A percentile compares a stretch with the other conserved stretches of the same genome.
phyloP scores from a whole-genome alignment of 2,113 vertebrate species.

The Hippocampus guttulatus region DNA sequence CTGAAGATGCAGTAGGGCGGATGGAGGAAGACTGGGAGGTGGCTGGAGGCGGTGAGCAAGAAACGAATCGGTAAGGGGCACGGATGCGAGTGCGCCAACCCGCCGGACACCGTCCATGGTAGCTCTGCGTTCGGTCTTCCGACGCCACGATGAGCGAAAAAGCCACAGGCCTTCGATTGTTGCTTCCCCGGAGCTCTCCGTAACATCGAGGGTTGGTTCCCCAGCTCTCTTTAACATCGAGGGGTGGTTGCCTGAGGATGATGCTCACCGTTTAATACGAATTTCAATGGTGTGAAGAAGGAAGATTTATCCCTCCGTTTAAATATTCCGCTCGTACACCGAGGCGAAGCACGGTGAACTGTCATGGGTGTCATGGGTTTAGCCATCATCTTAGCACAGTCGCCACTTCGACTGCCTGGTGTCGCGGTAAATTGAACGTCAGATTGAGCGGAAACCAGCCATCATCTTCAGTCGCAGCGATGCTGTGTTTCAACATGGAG shows the following conservation, averaged over 20 bases:
- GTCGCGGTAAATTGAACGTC: slow-evolving; percentile 22
- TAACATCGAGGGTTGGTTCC: slow-evolving; percentile 21
- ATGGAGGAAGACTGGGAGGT: slow-evolving; percentile 61
- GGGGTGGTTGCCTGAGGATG: neutral
- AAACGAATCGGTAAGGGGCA: slow-evolving; percentile 35
- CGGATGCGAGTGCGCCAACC: slow-evolving; percentile 63
- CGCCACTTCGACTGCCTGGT: slow-evolving; percentile 12
- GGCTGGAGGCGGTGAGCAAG: slow-evolving; percentile 49
- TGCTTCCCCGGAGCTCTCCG: slow-evolving; percentile 11
- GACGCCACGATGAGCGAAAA: slow-evolving; percentile 29
- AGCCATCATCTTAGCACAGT: slow-evolving; percentile 48
- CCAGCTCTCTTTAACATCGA: slow-evolving; percentile 5
- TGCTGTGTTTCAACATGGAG: slow-evolving; percentile 46
- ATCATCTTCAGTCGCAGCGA: neutral
- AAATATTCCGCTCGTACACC: neutral
- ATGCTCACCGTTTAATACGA: neutral
- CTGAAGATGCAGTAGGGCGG: slow-evolving; percentile 63
- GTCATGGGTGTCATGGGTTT: slow-evolving; percentile 30
- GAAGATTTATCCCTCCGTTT: neutral
- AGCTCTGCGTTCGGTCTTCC: slow-evolving; percentile 29
- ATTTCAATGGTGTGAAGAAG: neutral
- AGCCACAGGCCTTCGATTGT: slow-evolving; percentile 28
- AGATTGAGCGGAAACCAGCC: slow-evolving; percentile 19
- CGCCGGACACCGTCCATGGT: slow-evolving; percentile 10
- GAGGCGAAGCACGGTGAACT: neutral